Percentiles rank a stretch among this genome's conserved stretches.
Conservation (phyloP, 1,140 invertebrate genomes). For the Bicyclus anynana region DNA sequence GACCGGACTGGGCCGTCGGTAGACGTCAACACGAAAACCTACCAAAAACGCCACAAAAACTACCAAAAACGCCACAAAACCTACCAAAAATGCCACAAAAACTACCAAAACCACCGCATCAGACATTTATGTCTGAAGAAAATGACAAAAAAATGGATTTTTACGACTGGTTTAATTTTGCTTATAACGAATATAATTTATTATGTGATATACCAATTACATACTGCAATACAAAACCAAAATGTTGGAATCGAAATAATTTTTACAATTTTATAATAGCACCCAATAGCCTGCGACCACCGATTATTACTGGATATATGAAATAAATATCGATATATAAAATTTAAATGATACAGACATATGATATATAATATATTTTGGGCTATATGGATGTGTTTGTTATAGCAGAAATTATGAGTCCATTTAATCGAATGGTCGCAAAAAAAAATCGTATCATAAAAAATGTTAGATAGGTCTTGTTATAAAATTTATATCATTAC, state of each 20-base stretch:
- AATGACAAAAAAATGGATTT: neutral
- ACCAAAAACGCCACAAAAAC: neutral
- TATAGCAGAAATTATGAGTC: too few species aligned
- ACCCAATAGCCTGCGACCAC: constrained; percentile 3
- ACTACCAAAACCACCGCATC: too few species aligned
- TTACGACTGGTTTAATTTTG: neutral
- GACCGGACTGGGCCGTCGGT: constrained; percentile 68
- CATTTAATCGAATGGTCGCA: too few species aligned
- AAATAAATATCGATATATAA: too few species aligned
- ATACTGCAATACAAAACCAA: neutral
- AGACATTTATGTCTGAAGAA: neutral
- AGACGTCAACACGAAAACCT: constrained; percentile 16
- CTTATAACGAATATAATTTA: neutral
- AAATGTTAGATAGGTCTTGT: too few species aligned
- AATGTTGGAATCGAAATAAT: neutral
- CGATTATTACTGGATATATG: constrained; percentile 10
- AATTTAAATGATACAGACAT: too few species aligned
- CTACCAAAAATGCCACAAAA: too few species aligned
- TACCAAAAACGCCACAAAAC: neutral
- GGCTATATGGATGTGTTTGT: too few species aligned
- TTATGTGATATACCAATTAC: neutral
- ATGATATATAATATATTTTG: too few species aligned
- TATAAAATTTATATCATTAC: too few species aligned
- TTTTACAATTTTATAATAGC: neutral
- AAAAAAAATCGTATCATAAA: too few species aligned